Conservation (phyloP, 2,888 invertebrate species). For the Drosophila demipolita region DNA sequence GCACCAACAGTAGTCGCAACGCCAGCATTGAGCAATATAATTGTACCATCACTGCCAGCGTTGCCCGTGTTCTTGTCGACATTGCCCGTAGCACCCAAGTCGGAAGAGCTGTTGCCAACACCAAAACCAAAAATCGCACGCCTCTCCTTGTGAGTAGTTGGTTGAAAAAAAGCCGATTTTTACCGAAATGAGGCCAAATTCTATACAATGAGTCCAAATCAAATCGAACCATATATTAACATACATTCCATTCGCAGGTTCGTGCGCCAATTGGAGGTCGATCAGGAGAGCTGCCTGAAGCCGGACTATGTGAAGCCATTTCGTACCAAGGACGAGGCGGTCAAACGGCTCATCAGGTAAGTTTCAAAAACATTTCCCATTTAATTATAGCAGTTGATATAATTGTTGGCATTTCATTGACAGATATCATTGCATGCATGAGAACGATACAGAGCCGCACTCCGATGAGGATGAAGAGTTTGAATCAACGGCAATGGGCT, state of each 20-base stretch:
- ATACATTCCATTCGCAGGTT: slow-evolving; percentile 86
- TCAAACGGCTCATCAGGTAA: slow-evolving; percentile 89
- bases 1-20: slow-evolving; percentile 42
- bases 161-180: slow-evolving; percentile 83
- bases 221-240: slow-evolving; percentile 18
- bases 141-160: slow-evolving; percentile 86
- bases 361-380: neutral
- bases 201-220: slow-evolving; percentile 18
- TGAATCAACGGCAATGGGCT: slow-evolving; percentile 88
- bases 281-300: slow-evolving; percentile 90
- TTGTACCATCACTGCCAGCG: slow-evolving; percentile 48
- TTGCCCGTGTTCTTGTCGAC: slow-evolving; percentile 44
- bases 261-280: slow-evolving; percentile 90
- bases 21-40: slow-evolving; percentile 67
- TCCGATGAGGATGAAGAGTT: slow-evolving; percentile 90
- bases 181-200: slow-evolving; percentile 63
- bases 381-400: no score
- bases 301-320: slow-evolving; percentile 91
- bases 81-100: slow-evolving; percentile 64
- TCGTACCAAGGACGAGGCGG: slow-evolving; percentile 90
- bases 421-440: slow-evolving; percentile 91
- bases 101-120: slow-evolving; percentile 83
- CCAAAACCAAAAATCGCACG: slow-evolving; percentile 85
- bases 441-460: slow-evolving; percentile 87
- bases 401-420: neutral